These are phyloP conservation scores for Dendrophyllia cribrosa DNA, from an alignment of 64 coral and sea anemone species.

Conservation along the genomic window DNA sequence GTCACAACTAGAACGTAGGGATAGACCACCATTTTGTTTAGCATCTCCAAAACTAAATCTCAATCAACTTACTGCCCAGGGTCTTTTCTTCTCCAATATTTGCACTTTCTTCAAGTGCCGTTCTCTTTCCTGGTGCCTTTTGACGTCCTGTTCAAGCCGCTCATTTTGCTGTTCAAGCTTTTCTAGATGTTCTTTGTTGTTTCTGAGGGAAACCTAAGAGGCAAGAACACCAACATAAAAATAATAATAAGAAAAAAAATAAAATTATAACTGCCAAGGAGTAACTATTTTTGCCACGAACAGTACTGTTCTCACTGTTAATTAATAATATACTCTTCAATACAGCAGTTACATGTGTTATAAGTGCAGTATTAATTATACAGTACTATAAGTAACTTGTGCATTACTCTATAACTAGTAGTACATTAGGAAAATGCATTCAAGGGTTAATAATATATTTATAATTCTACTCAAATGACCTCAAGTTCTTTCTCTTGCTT, in stretches of 20 bases:
- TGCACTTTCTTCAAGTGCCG: conserved; percentile 91
- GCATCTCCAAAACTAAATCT: background rate
- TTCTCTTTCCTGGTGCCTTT: conserved; percentile 87
- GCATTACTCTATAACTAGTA: too few relatives aligned
- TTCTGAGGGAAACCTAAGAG: conserved; percentile 78
- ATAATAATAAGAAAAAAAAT: background rate
- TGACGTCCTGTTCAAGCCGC: conserved; percentile 96
- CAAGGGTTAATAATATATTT: background rate
- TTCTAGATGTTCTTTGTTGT: conserved; percentile 86
- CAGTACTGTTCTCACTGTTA: too few relatives aligned
- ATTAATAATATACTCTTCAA: too few relatives aligned
- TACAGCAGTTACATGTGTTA: too few relatives aligned
- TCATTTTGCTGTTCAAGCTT: conserved; percentile 92
- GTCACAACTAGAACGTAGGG: too few relatives aligned
- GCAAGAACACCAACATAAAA: background rate
- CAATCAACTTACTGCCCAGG: conserved; percentile 87
- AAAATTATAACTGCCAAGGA: background rate
- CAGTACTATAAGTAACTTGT: too few relatives aligned
- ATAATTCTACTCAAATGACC: conserved; percentile 41
- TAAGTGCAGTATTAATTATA: too few relatives aligned
- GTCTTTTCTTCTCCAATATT: conserved; percentile 96
- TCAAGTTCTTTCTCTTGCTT: conserved; percentile 96
- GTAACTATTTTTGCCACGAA: too few relatives aligned
- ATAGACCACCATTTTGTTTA: too few relatives aligned
- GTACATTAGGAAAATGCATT: too few relatives aligned